A percentile compares a stretch with the other conserved stretches of the same genome.
Evolutionary conservation across 2,113 vertebrate species (phyloP).

Genomic region (Myiopsitta monachus): DNA sequence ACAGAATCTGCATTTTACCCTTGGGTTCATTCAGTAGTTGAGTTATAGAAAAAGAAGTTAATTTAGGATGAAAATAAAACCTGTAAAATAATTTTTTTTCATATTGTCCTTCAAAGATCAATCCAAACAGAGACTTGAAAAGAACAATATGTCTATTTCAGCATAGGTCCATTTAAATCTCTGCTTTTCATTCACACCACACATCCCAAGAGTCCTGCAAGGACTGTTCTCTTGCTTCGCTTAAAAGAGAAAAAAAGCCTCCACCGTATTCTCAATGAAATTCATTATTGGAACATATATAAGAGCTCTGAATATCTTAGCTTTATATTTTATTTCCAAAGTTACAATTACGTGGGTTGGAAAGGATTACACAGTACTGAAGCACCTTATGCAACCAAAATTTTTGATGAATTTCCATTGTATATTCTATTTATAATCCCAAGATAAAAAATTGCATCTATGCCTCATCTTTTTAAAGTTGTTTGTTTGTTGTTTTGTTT

Average conservation of each 20-base stretch:
- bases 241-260: not conserved
- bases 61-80: conserved; percentile 67
- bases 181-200: not conserved
- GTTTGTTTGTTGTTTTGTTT: not conserved
- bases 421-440: conserved; percentile 68
- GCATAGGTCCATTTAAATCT: not conserved
- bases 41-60: conserved; percentile 61
- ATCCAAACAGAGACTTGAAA: not conserved
- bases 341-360: conserved; percentile 18
- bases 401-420: conserved; percentile 63
- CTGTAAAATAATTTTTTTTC: conserved; percentile 24
- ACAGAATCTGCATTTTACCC: conserved; percentile 66
- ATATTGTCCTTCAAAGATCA: conserved; percentile 13
- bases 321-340: conserved; percentile 12
- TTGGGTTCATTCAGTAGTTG: conserved; percentile 65
- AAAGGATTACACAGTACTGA: conserved; percentile 50
- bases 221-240: not conserved
- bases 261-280: not conserved
- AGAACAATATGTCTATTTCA: not conserved
- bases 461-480: conserved; percentile 44
- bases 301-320: not conserved
- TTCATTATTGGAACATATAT: not conserved
- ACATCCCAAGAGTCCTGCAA: not conserved
- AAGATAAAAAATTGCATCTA: conserved; percentile 65
- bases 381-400: conserved; percentile 64